A percentile compares a stretch with the other conserved stretches of the same genome.
phyloP scores from a whole-genome alignment of 2,113 vertebrate genomes.

The Aphyosemion australe region DNA sequence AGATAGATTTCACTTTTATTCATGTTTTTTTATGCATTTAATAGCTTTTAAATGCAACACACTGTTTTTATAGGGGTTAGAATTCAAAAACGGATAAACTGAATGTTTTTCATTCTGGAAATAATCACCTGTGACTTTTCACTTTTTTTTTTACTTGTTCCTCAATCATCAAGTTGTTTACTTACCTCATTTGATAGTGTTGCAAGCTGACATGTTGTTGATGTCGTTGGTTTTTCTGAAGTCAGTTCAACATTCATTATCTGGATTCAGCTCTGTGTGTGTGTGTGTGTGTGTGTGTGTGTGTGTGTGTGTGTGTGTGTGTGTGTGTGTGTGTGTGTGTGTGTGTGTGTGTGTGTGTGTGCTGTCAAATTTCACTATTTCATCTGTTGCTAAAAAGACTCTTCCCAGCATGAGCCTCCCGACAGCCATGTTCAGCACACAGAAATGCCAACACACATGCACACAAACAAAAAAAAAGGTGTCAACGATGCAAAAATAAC shows the following conservation, averaged over 20 bases:
- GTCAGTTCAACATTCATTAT: constrained; percentile 71
- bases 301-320: too few species aligned
- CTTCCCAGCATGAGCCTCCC: constrained; percentile 59
- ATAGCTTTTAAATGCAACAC: constrained; percentile 32
- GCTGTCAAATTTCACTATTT: constrained; percentile 72
- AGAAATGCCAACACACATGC: constrained; percentile 15
- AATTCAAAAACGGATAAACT: constrained; percentile 4
- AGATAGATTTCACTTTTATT: constrained; percentile 59
- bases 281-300: constrained; percentile 12
- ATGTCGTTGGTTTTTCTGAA: constrained; percentile 60
- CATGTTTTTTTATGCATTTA: constrained; percentile 46
- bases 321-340: too few species aligned
- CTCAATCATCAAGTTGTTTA: constrained; percentile 57
- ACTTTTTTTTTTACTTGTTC: constrained; percentile 35
- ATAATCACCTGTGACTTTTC: constrained; percentile 9
- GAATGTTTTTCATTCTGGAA: not conserved
- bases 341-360: not conserved
- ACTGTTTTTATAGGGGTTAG: constrained; percentile 10
- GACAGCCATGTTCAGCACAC: constrained; percentile 56
- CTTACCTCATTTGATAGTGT: constrained; percentile 55
- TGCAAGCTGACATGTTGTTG: constrained; percentile 56
- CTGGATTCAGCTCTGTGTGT: constrained; percentile 40
- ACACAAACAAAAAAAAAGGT: constrained; percentile 29
- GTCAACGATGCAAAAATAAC: constrained; percentile 47
- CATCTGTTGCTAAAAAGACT: constrained; percentile 69